These are phyloP conservation scores for Ypsolopha scabrella DNA, from an alignment of 2,888 invertebrate species.

Conservation along the genomic window DNA sequence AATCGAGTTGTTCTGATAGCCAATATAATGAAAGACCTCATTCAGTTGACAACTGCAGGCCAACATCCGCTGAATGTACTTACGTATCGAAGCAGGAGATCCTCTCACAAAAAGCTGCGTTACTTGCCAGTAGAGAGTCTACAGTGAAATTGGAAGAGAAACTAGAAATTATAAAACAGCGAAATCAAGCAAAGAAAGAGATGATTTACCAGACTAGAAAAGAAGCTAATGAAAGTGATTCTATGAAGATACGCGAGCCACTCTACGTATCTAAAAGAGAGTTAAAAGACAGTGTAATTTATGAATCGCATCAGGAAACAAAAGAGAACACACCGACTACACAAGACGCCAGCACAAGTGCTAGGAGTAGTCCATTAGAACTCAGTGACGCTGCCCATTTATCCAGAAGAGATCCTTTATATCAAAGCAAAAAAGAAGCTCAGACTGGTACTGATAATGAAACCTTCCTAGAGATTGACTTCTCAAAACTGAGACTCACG, in stretches of 20 bases:
- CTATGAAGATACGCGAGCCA: conserved; percentile 55
- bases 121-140: conserved; percentile 55
- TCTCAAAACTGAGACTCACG: conserved; percentile 56
- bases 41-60: conserved; percentile 40
- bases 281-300: conserved; percentile 62
- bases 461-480: conserved; percentile 61
- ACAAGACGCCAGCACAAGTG: conserved; percentile 19
- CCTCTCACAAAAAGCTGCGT: conserved; percentile 59
- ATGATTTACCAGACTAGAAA: conserved; percentile 64
- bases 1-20: conserved; percentile 57
- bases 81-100: conserved; percentile 66
- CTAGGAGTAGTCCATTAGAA: conserved; percentile 60
- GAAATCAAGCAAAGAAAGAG: conserved; percentile 66
- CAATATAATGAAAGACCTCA: conserved; percentile 40
- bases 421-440: conserved; percentile 55
- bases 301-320: conserved; percentile 61
- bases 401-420: conserved; percentile 56
- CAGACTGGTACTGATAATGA: conserved; percentile 32
- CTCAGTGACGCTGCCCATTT: conserved; percentile 62
- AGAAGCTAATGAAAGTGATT: conserved; percentile 58
- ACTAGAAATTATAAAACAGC: conserved; percentile 62
- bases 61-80: conserved; percentile 59
- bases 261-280: conserved; percentile 64
- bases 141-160: conserved; percentile 53
- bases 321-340: conserved; percentile 18